phyloP scores from a whole-genome alignment of 2,113 vertebrate species.

The Scortum barcoo region DNA sequence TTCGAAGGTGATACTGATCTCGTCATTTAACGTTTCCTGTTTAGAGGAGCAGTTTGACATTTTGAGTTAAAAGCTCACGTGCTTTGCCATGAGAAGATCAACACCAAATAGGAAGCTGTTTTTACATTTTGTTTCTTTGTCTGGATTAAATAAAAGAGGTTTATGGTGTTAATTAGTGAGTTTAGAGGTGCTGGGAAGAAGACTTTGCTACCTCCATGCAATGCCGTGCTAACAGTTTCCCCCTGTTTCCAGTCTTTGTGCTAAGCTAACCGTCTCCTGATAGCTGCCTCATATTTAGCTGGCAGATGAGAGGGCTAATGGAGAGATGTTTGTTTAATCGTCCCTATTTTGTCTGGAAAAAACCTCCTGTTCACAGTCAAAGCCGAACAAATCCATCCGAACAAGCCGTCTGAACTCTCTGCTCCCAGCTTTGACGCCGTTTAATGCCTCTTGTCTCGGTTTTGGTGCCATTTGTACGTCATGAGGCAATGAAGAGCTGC shows the following conservation, averaged over 20 bases:
- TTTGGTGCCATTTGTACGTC: slow-evolving; percentile 23
- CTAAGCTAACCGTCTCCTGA: not conserved
- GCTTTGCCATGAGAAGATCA: not conserved
- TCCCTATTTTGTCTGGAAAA: not conserved
- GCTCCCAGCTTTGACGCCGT: not conserved
- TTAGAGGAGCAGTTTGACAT: not conserved
- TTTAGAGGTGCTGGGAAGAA: not conserved
- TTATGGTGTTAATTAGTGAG: not conserved
- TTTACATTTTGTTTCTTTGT: not conserved
- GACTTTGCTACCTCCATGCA: no score
- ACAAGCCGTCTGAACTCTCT: slow-evolving; percentile 1
- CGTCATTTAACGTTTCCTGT: not conserved
- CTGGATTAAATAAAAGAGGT: no score
- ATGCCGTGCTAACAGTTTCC: not conserved
- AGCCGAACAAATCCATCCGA: not conserved
- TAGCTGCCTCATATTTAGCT: not conserved
- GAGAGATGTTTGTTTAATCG: not conserved
- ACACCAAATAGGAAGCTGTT: not conserved
- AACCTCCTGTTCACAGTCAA: not conserved
- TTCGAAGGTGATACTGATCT: not conserved
- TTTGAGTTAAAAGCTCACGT: not conserved
- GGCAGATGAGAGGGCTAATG: not conserved
- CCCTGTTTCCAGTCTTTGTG: not conserved
- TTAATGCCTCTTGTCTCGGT: slow-evolving; percentile 7
- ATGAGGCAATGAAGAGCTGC: slow-evolving; percentile 10